These are phyloP conservation scores for Apostichopus leukothele DNA, from an alignment of 53 echinoderm and acorn worm genomes.

Conservation along the genomic window DNA sequence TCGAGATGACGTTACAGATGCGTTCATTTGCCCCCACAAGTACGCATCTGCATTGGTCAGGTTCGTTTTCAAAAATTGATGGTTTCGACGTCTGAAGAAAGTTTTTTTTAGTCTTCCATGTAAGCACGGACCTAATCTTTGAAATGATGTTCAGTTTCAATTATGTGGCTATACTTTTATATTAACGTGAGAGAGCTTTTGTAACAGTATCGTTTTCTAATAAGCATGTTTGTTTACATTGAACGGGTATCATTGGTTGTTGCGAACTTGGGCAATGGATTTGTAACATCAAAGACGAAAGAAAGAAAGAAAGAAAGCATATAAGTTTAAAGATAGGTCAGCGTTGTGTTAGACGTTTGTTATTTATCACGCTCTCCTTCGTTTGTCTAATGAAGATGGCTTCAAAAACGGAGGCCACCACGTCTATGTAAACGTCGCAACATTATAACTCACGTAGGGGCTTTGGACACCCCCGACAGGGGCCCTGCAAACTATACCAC, in stretches of 20 bases:
- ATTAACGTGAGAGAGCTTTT: background rate
- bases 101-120: no score
- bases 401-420: background rate
- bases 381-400: conserved; percentile 30
- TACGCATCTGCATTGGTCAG: no score
- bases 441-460: conserved; percentile 25
- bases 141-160: no score
- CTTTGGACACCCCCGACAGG: background rate
- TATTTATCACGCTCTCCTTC: background rate
- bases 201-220: background rate
- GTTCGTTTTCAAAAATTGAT: no score
- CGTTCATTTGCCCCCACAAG: no score
- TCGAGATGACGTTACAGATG: no score
- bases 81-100: no score
- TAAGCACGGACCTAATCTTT: no score
- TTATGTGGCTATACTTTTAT: background rate
- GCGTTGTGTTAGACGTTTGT: background rate
- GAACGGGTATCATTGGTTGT: background rate
- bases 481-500: background rate
- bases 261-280: background rate
- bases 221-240: background rate
- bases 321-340: background rate
- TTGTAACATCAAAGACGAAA: background rate
- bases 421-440: background rate
- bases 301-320: background rate